Evolutionary conservation across 2,888 invertebrate species (phyloP), one percentile per base, ranked within the genome.

Genomic region (Pseudococcus longispinus): DNA sequence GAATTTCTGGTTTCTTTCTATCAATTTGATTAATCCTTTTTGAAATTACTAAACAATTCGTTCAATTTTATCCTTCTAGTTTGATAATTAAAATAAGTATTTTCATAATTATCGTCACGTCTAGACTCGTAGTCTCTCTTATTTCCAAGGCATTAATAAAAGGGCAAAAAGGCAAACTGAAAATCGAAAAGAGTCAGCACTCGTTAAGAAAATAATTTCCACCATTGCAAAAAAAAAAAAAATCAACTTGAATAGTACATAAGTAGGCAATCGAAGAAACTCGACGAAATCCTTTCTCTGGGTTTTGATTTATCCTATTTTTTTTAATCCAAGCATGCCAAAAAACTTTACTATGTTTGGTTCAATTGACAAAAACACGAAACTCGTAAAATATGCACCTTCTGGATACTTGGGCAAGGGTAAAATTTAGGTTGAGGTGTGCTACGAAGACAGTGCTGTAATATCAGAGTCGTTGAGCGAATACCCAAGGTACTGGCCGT

Each of bases 81-180:
- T 32, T 18, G 37, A 37, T 37, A 74, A 74, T 74, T 74, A 74
- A 74, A 74, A 74, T 74, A 37, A 74, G 65, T 65, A 65, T 65
- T 65, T 65, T 23, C 65, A 26, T 65, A 65, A 65, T 65, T 65
- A 65, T 65, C 26, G 23, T 65, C 0, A 8, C 65, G 65, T 65
- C 65, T 65, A 65, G 65, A 65, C 65, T 65, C 15, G n/a, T 13
- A 13, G 65, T 65, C 65, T 23, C 26, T 23, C 11, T 23, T n/a
- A 26, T 26, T 26, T 70, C 15, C 11, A 70, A 70, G 26, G 26
- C 11, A 9, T 8, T 4, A 37, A 32, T 32, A 32, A 65, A 65
- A 70, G n/a, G n/a, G n/a, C n/a, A 70, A 70, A 29, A 70, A 9
- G 26, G 29, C 70, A 1, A 37, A 2, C 2, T 1, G 74, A 74